Base-by-base conservation (phyloP, 2,113 vertebrate genomes). In the Tonatia bakeri region DNA sequence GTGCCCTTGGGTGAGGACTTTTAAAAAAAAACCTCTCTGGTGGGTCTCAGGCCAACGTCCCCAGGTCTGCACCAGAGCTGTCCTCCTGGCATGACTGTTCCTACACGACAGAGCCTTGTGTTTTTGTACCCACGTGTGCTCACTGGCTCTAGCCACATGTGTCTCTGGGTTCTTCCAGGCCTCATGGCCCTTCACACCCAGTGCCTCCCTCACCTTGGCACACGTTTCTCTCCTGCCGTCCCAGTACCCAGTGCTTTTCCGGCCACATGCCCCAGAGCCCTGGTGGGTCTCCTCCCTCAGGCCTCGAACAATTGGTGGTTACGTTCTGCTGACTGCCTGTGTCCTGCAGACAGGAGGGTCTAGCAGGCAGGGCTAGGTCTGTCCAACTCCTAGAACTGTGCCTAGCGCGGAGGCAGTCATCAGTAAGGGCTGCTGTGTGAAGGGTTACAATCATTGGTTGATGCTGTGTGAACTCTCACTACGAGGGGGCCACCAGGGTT, bases 41-140 rank as follows among this genome's bases (percentile, higher is more conserved):
- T 40, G 15, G 45, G 61, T 93, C 77, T 93, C 38, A 64, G 47
- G 52, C 19, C 61, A 47, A 80, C 6, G 5, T 43, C 36, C 83
- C 16, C 36, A 45, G 9, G n/a, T 22, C n/a, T 5, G 31, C 7
- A 67, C 12, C 11, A 59, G 56, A 24, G 84, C 24, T 15, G 2
- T 1, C 20, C 14, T 4, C 61, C 70, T 24, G 1, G 9, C 0
- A 13, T 7, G 26, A 28, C 47, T 14, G 0, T 64, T 17, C 50
- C 33, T 7, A 38, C 16, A 22, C 36, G 0, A 0, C 38, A 16
- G 16, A 20, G 59, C 61, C 50, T 76, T 24, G 13, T 10, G 1
- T 12, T 40, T 17, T 33, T 47, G 43, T n/a, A 54, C 3, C 69
- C 28, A 8, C 20, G 4, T 31, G 12, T 3, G 14, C 45, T 38